Base-by-base conservation (phyloP, 2,888 invertebrate genomes). In the Tortrix viridana region DNA sequence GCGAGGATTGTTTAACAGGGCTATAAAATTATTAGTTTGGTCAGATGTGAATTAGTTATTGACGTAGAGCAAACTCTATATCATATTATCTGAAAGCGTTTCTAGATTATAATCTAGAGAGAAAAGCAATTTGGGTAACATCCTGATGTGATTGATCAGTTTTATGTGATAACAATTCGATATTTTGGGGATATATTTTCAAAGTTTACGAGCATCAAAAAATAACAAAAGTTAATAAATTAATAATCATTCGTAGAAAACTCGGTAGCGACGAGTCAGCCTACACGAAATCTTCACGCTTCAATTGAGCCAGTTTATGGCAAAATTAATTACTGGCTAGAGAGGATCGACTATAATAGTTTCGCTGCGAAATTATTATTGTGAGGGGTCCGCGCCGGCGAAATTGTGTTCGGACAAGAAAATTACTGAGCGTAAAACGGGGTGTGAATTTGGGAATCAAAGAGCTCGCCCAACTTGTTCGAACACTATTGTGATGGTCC, bases 381-480 rank as follows among this genome's bases (percentile, higher is more conserved):
- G 86, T 86, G 90, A 86, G 84, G 86, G 88, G 80, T 78, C 85
- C 79, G 72, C 74, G 73, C 76, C 81, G 79, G 72, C 84, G 80
- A 86, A 89, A 90, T 89, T 90, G 89, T 91, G 90, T 89, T 90
- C 90, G 90, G 89, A 89, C 89, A 91, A 92, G 91, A 91, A 92
- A 92, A 92, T 92, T 92, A 91, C 86, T 89, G 86, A 89, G 91
- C 91, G 90, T 90, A 88, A 91, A 90, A 86, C 89, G 81, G 92
- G 90, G 90, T 90, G 91, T 85, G 89, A 89, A 89, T 89, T 88
- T 86, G 85, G 81, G 83, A 90, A 89, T 88, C 89, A 90, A 89
- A 89, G 89, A 88, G 88, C 80, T 77, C 77, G 76, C 75, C 75
- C 52, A 81, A 88, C 82, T 89, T 85, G 83, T 86, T 81, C 80